phyloP scores from a whole-genome alignment of 2,797 vertebrate genomes.

The Percopsis omiscomaycus region DNA sequence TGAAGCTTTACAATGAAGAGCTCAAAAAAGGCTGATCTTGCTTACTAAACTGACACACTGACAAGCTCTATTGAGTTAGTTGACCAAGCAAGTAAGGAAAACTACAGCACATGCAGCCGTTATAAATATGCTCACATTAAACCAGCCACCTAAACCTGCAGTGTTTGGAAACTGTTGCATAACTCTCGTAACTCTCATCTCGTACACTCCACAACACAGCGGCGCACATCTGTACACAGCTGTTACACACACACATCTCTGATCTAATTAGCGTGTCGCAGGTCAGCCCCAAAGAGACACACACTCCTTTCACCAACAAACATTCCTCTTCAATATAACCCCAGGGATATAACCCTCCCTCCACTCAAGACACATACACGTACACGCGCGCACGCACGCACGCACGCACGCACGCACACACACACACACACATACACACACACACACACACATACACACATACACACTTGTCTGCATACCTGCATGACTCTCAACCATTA shows the following conservation, averaged over 20 bases:
- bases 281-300: slow-evolving; percentile 7
- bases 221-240: slow-evolving; percentile 8
- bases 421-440: neutral
- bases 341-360: too few species aligned
- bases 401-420: slow-evolving; percentile 5
- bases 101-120: too few species aligned
- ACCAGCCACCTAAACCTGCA: neutral
- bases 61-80: too few species aligned
- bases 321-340: too few species aligned
- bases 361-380: too few species aligned
- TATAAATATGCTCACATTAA: neutral
- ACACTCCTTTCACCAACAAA: neutral
- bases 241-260: neutral
- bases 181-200: slow-evolving; percentile 7
- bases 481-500: slow-evolving; percentile 16
- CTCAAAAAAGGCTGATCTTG: too few species aligned
- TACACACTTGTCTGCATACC: slow-evolving; percentile 18
- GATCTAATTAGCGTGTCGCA: slow-evolving; percentile 5
- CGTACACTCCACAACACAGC: slow-evolving; percentile 1
- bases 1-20: too few species aligned
- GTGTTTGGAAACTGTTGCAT: neutral
- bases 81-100: too few species aligned
- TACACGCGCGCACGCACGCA: neutral
- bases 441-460: slow-evolving; percentile 10
- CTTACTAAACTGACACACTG: too few species aligned